Evolutionary conservation across 2,113 vertebrate genomes (phyloP).

Genomic region (Nothocercus nigrocapillus): DNA sequence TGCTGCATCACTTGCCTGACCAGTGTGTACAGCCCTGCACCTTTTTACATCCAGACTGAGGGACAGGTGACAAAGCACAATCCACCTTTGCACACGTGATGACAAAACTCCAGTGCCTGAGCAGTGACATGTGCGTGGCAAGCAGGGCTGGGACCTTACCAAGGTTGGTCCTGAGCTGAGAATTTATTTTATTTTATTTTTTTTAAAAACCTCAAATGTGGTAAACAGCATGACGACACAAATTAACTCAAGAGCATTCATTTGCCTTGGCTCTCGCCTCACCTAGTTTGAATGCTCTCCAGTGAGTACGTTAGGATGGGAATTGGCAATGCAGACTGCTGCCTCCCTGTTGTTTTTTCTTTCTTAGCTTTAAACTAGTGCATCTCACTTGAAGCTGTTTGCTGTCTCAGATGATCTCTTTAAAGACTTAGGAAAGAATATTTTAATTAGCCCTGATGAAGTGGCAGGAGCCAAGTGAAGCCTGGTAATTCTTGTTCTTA

Average conservation of each 20-base stretch:
- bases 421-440: conserved; percentile 16
- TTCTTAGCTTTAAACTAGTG: not conserved
- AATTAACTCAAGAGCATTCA: not conserved
- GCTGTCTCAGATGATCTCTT: conserved; percentile 3
- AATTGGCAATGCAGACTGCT: not conserved
- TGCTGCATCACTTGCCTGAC: not conserved
- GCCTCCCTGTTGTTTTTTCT: not conserved
- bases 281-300: not conserved
- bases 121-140: fast-evolving
- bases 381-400: not conserved
- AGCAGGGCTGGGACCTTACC: not conserved
- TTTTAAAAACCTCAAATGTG: not conserved
- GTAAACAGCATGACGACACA: not conserved
- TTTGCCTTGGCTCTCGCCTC: not conserved
- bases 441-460: conserved; percentile 41
- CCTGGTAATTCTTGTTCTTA: conserved; percentile 27
- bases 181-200: too few relatives aligned
- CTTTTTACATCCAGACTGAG: not conserved
- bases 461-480: conserved; percentile 28
- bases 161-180: not conserved
- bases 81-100: fast-evolving
- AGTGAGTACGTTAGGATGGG: fast-evolving
- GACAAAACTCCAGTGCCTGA: fast-evolving
- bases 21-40: fast-evolving
- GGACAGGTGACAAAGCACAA: not conserved